These are phyloP conservation scores for Seriola quinqueradiata DNA, from an alignment of 2,113 vertebrate genomes.

Conservation along the genomic window DNA sequence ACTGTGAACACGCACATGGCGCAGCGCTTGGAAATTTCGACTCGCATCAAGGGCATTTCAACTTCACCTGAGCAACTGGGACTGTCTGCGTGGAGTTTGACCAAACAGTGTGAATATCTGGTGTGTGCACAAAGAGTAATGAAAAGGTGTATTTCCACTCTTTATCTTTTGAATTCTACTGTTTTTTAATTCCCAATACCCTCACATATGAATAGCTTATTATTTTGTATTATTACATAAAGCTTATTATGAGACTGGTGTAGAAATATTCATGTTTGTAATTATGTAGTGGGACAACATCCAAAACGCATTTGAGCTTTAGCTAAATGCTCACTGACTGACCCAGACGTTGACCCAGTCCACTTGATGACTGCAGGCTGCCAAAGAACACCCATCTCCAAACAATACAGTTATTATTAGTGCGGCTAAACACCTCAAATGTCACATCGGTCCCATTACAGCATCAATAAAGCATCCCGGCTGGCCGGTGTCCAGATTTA, in stretches of 20 bases:
- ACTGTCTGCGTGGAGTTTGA: neutral
- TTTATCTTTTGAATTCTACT: neutral
- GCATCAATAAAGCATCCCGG: constrained; percentile 8
- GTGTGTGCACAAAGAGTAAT: neutral
- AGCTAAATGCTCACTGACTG: constrained; percentile 44
- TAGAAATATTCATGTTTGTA: constrained; percentile 26
- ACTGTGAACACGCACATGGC: neutral
- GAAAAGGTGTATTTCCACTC: neutral
- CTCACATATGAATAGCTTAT: neutral
- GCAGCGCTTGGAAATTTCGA: neutral
- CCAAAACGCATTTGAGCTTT: constrained; percentile 33
- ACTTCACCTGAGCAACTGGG: neutral
- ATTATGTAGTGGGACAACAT: constrained; percentile 30
- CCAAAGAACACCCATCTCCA: constrained; percentile 43
- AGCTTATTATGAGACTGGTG: neutral
- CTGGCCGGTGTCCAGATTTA: constrained; percentile 27
- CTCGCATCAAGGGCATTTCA: neutral
- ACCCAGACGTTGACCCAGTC: constrained; percentile 42
- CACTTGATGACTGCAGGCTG: constrained; percentile 31
- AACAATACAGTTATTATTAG: constrained; percentile 67
- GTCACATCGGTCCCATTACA: constrained; percentile 47
- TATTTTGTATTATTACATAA: constrained; percentile 19
- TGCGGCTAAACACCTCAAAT: constrained; percentile 35
- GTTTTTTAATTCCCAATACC: too few relatives aligned
- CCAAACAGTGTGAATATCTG: neutral